Evolutionary conservation across 2,797 vertebrate species (phyloP).

Genomic region (Tachyglossus aculeatus): DNA sequence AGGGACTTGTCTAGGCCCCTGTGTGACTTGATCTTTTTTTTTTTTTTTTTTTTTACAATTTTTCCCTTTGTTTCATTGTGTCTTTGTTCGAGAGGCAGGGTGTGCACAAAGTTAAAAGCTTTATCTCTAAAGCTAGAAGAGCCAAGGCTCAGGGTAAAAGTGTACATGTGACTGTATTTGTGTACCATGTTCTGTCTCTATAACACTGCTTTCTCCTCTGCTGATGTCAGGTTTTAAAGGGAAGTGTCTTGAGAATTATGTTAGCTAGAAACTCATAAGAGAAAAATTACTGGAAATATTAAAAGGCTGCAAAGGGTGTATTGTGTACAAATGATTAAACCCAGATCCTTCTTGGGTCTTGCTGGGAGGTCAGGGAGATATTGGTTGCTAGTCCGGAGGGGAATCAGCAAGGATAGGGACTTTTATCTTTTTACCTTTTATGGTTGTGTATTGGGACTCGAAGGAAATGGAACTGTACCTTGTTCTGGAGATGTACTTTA

Average conservation of each 20-base stretch:
- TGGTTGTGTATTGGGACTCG: constrained; percentile 4
- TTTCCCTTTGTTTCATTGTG: constrained; percentile 37
- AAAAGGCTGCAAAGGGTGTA: constrained; percentile 42
- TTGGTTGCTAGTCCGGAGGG: constrained; percentile 49
- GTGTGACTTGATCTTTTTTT: constrained; percentile 25
- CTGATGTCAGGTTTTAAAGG: constrained; percentile 14
- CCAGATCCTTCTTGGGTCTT: constrained; percentile 30
- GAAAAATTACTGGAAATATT: constrained; percentile 57
- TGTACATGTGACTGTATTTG: background rate
- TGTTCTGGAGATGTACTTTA: background rate
- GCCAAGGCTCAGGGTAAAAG: background rate
- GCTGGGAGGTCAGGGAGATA: constrained; percentile 51
- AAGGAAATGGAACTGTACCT: background rate
- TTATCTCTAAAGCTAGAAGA: constrained; percentile 11
- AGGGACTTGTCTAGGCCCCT: constrained; percentile 41
- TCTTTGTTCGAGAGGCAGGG: constrained; percentile 60
- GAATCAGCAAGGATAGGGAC: background rate
- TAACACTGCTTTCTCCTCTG: background rate
- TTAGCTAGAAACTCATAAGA: constrained; percentile 57
- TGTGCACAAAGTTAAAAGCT: constrained; percentile 41
- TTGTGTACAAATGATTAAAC: constrained; percentile 25
- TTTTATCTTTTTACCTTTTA: constrained; percentile 29
- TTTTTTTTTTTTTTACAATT: background rate
- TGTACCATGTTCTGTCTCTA: background rate
- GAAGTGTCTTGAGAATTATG: background rate